These are phyloP conservation scores for Heterochromis multidens DNA, from an alignment of 2,113 vertebrate genomes.

Conservation along the genomic window DNA sequence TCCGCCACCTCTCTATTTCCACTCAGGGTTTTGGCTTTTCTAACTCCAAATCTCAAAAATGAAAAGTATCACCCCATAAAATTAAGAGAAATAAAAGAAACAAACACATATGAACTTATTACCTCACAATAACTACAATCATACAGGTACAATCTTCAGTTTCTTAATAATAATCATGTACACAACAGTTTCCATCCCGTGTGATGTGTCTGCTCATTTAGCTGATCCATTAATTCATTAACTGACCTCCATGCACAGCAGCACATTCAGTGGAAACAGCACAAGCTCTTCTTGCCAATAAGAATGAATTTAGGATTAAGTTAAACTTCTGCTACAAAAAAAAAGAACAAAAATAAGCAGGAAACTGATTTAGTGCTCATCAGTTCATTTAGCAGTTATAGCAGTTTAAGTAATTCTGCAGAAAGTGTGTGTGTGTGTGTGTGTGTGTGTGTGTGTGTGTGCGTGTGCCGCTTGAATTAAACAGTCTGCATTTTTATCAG, in stretches of 20 bases:
- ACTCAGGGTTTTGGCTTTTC: not conserved
- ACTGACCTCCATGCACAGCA: not conserved
- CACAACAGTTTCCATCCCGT: no score
- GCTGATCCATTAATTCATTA: not conserved
- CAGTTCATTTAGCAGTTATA: not conserved
- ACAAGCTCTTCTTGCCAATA: not conserved
- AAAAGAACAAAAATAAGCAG: not conserved
- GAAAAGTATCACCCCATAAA: not conserved
- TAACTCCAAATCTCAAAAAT: not conserved
- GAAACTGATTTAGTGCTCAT: not conserved
- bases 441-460: not conserved
- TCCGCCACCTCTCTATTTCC: not conserved
- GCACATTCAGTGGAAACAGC: not conserved
- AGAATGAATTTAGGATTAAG: not conserved
- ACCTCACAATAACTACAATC: not conserved
- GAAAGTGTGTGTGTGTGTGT: not conserved
- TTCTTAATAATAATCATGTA: not conserved
- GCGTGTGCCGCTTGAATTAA: not conserved
- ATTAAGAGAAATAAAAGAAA: not conserved
- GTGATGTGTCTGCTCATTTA: not conserved
- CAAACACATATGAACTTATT: not conserved
- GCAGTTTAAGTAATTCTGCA: not conserved
- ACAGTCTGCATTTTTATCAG: not conserved
- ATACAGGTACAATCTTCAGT: not conserved
- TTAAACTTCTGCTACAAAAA: not conserved